Base-by-base conservation (phyloP, 2,888 invertebrate species). In the Margaritifera margaritifera region DNA sequence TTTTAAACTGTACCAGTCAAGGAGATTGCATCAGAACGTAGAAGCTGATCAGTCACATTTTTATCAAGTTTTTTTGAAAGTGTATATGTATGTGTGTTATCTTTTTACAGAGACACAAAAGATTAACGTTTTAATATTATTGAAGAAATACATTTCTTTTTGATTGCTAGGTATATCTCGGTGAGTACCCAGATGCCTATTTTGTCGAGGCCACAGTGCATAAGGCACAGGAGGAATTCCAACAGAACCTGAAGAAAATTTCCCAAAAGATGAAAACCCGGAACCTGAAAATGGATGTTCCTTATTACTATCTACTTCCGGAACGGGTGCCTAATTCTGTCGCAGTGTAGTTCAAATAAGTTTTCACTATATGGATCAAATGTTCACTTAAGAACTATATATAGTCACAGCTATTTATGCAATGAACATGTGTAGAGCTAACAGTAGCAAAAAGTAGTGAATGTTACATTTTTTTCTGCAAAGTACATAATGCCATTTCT, bases 251-350 rank as follows among this genome's bases (percentile, higher is more conserved):
- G 62, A 51, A 27, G 19, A 52, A 58, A 22, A 64, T 77, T 51
- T 74, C 77, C 31, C 31, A 58, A n/a, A 51, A 25, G 24, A 74
- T 77, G 6, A 64, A 69, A 27, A 62, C 66, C 18, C 50, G 77
- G 19, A 77, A 77, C 64, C 63, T n/a, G 15, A 64, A 71, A 25
- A 61, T 70, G 11, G 64, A 68, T 50, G 62, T 77, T 52, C 74
- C 77, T 2, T 77, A 77, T 66, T 62, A 58, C 18, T 77, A 77
- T 56, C 63, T 77, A 5, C 52, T 77, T 25, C 77, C 77, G 6
- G 77, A 77, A 27, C 66, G 59, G 1, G 61, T 77, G 20, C 74
- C 77, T 19, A 77, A 72, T 25, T 69, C 74, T 31, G 74, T 71
- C 2, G 71, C 74, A 6, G 74, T 74, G 27, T 77, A 65, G 42